Base-by-base conservation (phyloP, 1,140 invertebrate species). In the Habropoda laboriosa region DNA sequence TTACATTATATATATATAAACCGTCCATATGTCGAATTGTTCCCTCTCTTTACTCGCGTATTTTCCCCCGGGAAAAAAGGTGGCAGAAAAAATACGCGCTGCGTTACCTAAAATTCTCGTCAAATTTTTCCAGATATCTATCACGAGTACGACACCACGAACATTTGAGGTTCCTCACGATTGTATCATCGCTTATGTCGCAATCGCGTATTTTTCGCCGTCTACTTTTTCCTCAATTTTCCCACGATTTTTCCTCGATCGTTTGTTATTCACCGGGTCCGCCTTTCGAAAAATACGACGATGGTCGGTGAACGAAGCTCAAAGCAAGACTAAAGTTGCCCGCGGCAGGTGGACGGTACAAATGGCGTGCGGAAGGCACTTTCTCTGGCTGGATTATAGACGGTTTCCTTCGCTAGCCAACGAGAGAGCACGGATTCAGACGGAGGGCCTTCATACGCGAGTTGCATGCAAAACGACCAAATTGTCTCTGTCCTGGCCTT, bases 321-420 rank as follows among this genome's bases (percentile, higher is more conserved):
- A 27, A 58, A 64, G 79, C 38, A 24, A 83, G 58, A 88, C 83
- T 86, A 78, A 77, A 72, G 64, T 13, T 24, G 70, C 24, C n/a
- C 24, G 24, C 27, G 12, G 27, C 51, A 68, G 27, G 75, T 74
- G 60, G 27, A 82, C 68, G 79, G 66, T 75, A 81, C 10, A 57
- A 55, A 80, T 77, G 45, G 27, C 51, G 30, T 71, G 83, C 84
- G 89, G 82, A 68, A 83, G 68, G 47, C 49, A 88, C 89, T 90
- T 90, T 90, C 89, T 90, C 88, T 68, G 8, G 16, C 16, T 13
- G 5, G n/a, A n/a, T 6, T 40, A 16, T 13, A 67, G 8, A n/a
- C 7, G 0, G 38, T 24, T 27, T n/a, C n/a, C n/a, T n/a, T n/a
- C 7, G 2, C 3, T 7, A 55, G 16, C 0, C 38, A 12, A 42